phyloP scores from a whole-genome alignment of 2,113 vertebrate species.

The Galeopterus variegatus region DNA sequence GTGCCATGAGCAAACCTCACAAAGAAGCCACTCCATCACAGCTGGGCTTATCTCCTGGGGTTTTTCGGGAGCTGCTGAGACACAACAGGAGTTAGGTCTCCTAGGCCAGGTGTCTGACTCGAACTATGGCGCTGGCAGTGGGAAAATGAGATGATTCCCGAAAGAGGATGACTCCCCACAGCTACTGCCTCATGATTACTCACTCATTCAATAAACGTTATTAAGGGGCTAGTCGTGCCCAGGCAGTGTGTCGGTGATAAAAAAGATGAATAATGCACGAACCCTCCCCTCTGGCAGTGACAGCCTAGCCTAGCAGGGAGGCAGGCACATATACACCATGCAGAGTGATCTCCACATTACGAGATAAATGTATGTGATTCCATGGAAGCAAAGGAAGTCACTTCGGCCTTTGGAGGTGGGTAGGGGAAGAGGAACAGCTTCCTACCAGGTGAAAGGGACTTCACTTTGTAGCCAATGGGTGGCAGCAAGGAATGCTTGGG shows the following conservation, averaged over 20 bases:
- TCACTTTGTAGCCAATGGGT: not conserved
- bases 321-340: not conserved
- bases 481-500: not conserved
- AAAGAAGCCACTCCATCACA: not conserved
- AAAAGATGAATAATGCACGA: conserved; percentile 47
- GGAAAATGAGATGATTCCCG: conserved; percentile 1
- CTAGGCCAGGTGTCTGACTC: not conserved
- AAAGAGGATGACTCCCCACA: not conserved
- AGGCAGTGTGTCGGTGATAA: conserved; percentile 52
- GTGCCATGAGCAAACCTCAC: not conserved
- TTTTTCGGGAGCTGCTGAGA: conserved; percentile 6
- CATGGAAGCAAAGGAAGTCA: not conserved
- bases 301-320: not conserved
- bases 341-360: not conserved
- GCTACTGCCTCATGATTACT: conserved; percentile 52
- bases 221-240: conserved; percentile 1
- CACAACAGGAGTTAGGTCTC: not conserved
- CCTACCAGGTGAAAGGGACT: not conserved
- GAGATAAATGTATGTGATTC: not conserved
- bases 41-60: not conserved
- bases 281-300: not conserved
- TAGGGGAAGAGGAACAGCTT: not conserved
- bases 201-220: not conserved
- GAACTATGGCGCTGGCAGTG: not conserved
- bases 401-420: not conserved